Evolutionary conservation across 2,797 vertebrate species (phyloP), one percentile per base, ranked within the genome.

Genomic region (Sarcoramphus papa): DNA sequence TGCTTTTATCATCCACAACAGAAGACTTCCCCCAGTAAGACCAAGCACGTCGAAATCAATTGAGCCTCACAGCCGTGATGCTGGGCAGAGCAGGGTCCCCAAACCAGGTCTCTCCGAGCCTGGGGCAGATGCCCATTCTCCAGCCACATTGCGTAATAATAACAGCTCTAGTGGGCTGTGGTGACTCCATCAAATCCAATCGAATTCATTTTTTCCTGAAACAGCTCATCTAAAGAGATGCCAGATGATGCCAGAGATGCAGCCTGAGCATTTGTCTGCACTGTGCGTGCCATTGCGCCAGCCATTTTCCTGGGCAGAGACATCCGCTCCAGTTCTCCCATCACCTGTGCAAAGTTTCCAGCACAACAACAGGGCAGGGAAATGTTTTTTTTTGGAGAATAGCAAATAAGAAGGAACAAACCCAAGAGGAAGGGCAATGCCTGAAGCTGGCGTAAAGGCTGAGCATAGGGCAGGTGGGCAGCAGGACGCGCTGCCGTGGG

Each of bases 261-360:
- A 85, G 67, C n/a, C 37, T 40, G 56, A 77, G 31, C 47, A 13
- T 70, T 85, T 60, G 24, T 10, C 43, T 0, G 1, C 5, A 4
- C 9, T 25, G 14, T 9, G 5, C 1, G 1, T 56, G 10, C 22
- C 9, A 3, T 8, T 9, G 3, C 0, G 0, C 23, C 4, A 8
- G n/a, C 28, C 8, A 7, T 33, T 84, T n/a, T 87, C 28, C 40
- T 56, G 20, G 8, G 28, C 11, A 69, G 50, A 54, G 22, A 27
- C 7, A 45, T 20, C 37, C 2, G 25, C 31, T 76, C 78, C 7
- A 4, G 19, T 69, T 90, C 54, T 83, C 25, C 50, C 40, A 30
- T 59, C 5, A 6, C 31, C 22, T 5, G 0, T 53, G 40, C 33
- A 60, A 76, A 22, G 25, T 51, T 82, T 33, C 57, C 30, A 80